These are phyloP conservation scores for Diorhabda carinulata DNA, from an alignment of 1,140 invertebrate species.

Conservation along the genomic window DNA sequence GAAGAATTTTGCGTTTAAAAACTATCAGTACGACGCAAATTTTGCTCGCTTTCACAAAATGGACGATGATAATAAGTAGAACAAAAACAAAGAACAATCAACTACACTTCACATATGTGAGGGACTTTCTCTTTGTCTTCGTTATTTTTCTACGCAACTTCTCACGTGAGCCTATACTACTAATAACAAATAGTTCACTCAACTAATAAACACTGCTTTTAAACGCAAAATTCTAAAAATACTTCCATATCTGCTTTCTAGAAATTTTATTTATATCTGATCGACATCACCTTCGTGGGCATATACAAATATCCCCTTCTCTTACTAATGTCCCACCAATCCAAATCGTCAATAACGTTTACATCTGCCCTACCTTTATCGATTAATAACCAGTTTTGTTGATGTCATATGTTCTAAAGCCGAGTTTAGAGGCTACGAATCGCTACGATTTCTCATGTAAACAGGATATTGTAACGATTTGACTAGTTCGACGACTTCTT, in stretches of 20 bases:
- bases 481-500: too few relatives aligned
- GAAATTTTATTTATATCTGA: constrained; percentile 3
- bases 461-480: too few relatives aligned
- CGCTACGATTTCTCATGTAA: too few relatives aligned
- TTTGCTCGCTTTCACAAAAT: constrained; percentile 41
- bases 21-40: constrained; percentile 26
- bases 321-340: not conserved
- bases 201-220: constrained; percentile 28
- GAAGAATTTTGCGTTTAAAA: constrained; percentile 37
- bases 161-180: constrained; percentile 3
- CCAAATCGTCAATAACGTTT: too few relatives aligned
- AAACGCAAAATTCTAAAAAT: constrained; percentile 31
- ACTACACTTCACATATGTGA: constrained; percentile 33
- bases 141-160: constrained; percentile 4
- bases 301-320: not conserved
- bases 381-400: too few relatives aligned
- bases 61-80: constrained; percentile 34
- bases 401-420: too few relatives aligned
- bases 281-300: not conserved
- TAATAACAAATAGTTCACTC: constrained; percentile 30
- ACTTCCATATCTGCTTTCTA: constrained; percentile 5
- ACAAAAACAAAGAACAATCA: constrained; percentile 31
- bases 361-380: too few relatives aligned
- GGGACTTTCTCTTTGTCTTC: constrained; percentile 8
- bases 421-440: too few relatives aligned